A percentile compares a stretch with the other conserved stretches of the same genome.
These are phyloP conservation scores for Stenolophus ochropezus DNA, from an alignment of 2,888 invertebrate species.

Conservation along the genomic window DNA sequence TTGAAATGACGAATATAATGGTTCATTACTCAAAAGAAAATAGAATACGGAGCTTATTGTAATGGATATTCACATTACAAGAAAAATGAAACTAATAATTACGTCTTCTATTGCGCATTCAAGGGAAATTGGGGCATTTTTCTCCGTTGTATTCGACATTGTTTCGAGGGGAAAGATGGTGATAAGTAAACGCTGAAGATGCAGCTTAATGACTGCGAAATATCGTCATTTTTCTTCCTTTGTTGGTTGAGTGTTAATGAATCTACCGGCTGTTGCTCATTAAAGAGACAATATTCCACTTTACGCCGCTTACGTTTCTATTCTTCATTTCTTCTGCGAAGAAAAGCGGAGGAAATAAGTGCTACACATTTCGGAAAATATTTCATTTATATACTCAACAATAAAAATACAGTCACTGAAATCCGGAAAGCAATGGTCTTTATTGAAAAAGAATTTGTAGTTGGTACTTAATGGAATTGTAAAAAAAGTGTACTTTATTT, in stretches of 20 bases:
- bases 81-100: conserved; percentile 43
- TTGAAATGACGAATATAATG: conserved; percentile 26
- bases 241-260: conserved; percentile 51
- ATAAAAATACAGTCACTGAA: no score
- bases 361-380: no score
- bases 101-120: conserved; percentile 13
- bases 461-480: no score
- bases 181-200: conserved; percentile 29
- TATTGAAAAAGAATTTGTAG: no score
- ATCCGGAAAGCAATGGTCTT: no score
- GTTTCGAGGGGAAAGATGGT: background rate
- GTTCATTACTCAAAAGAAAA: conserved; percentile 9
- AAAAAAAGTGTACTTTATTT: no score
- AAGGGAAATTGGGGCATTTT: conserved; percentile 30
- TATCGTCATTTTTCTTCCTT: conserved; percentile 54
- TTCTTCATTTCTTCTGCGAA: background rate
- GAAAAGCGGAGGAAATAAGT: background rate
- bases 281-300: conserved; percentile 30
- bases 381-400: no score
- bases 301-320: background rate
- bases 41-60: conserved; percentile 19
- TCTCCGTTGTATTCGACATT: conserved; percentile 22
- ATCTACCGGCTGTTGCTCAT: conserved; percentile 38
- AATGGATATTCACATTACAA: conserved; percentile 16
- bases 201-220: conserved; percentile 52